Conservation (phyloP, 2,113 vertebrate genomes). For the Azemiops feae region DNA sequence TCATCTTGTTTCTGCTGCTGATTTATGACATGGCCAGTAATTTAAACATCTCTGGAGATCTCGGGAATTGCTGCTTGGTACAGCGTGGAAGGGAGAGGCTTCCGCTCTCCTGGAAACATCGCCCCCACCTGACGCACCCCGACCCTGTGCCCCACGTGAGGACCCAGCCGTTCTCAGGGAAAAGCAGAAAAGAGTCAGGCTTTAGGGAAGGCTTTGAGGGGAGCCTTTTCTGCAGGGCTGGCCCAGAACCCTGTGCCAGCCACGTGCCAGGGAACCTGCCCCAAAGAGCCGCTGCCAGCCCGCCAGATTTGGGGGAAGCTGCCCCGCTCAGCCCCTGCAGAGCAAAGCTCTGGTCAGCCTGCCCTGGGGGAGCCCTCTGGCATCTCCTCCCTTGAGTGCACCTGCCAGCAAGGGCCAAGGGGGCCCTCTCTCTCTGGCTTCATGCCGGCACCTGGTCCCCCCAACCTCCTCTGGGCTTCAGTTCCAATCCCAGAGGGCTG, state of each 20-base stretch:
- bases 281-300: background rate
- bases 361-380: background rate
- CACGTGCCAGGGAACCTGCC: background rate
- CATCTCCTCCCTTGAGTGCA: background rate
- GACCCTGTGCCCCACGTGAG: background rate
- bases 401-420: background rate
- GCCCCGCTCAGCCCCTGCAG: background rate
- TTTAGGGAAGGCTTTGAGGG: background rate
- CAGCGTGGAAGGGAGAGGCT: slow-evolving; percentile 21
- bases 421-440: background rate
- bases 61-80: slow-evolving; percentile 51
- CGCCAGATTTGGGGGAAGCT: background rate
- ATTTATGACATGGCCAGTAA: slow-evolving; percentile 60
- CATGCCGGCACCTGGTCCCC: too few species aligned
- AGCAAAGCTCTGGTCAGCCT: background rate
- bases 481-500: background rate
- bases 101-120: slow-evolving; percentile 2
- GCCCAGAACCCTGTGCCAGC: background rate
- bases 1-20: slow-evolving; percentile 49
- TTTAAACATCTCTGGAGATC: slow-evolving; percentile 60
- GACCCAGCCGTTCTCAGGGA: background rate
- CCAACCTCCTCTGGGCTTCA: background rate
- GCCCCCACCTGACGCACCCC: background rate
- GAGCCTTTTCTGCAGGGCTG: background rate
- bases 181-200: background rate